Evolutionary conservation across 2,888 invertebrate species (phyloP).

Genomic region (Ophonus ardosiacus): DNA sequence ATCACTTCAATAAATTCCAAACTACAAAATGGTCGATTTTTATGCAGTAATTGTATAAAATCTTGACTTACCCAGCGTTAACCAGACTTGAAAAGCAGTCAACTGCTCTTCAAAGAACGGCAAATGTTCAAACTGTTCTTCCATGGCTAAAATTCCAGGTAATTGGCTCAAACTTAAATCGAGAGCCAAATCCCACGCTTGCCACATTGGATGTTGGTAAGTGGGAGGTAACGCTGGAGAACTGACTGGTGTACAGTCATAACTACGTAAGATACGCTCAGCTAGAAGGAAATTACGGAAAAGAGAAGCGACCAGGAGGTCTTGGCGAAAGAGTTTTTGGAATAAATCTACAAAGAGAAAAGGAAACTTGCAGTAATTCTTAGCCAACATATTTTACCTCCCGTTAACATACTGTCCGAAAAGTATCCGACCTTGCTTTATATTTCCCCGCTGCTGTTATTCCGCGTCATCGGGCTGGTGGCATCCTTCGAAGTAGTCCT

Average conservation of each 20-base stretch:
- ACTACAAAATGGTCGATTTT: too few relatives aligned
- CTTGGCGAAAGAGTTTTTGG: constrained; percentile 97
- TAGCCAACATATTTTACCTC: too few relatives aligned
- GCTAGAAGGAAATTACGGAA: constrained; percentile 98
- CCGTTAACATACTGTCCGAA: too few relatives aligned
- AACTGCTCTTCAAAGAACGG: constrained; percentile 98
- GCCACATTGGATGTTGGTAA: constrained; percentile 94
- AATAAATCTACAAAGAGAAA: constrained; percentile 84
- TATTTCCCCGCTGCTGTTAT: too few relatives aligned
- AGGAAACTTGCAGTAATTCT: too few relatives aligned
- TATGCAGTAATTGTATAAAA: too few relatives aligned
- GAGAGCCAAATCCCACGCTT: constrained; percentile 98
- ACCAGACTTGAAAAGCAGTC: constrained; percentile 98
- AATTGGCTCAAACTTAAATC: constrained; percentile 96
- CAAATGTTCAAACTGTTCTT: constrained; percentile 84
- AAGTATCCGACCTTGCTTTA: too few relatives aligned
- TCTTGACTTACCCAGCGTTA: constrained; percentile 81
- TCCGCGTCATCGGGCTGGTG: too few relatives aligned
- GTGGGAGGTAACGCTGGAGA: constrained; percentile 94
- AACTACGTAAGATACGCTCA: constrained; percentile 95
- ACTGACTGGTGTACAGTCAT: constrained; percentile 98
- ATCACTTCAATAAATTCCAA: too few relatives aligned
- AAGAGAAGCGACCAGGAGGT: constrained; percentile 97
- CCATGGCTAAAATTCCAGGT: constrained; percentile 84
- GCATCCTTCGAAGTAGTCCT: too few relatives aligned